Evolutionary conservation across 2,797 vertebrate species (phyloP).

Genomic region (Sciurus vulgaris): DNA sequence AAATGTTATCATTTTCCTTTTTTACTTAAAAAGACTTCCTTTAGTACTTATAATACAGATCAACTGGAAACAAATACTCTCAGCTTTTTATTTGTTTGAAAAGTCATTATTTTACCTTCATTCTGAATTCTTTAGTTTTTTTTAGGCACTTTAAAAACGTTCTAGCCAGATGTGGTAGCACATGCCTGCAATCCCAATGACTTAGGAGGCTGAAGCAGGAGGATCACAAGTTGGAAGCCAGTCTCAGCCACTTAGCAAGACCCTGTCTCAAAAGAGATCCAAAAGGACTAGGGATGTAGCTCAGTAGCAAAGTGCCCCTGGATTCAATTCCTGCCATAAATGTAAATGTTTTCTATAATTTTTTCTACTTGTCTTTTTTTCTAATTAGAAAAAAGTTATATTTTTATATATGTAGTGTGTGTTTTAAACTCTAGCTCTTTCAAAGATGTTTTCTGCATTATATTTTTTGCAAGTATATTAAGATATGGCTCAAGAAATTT

Average conservation of each 20-base stretch:
- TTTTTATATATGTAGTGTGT: too few relatives aligned
- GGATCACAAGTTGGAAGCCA: too few relatives aligned
- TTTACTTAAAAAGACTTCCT: background rate
- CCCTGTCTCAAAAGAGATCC: too few relatives aligned
- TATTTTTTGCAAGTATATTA: background rate
- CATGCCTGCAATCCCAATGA: too few relatives aligned
- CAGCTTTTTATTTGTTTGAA: background rate
- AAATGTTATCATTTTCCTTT: background rate
- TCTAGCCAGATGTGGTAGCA: background rate
- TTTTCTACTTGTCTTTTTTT: too few relatives aligned
- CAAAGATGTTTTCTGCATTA: background rate
- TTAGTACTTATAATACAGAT: background rate
- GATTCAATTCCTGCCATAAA: too few relatives aligned
- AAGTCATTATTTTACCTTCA: background rate
- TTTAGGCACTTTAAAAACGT: background rate
- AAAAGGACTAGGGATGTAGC: too few relatives aligned
- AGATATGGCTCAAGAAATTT: background rate
- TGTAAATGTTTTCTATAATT: too few relatives aligned
- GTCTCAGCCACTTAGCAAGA: too few relatives aligned
- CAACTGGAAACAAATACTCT: background rate
- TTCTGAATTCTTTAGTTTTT: background rate
- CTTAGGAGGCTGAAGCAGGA: too few relatives aligned
- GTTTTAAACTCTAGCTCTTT: background rate
- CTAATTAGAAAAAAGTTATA: too few relatives aligned
- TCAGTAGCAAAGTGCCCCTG: too few relatives aligned